Conservation (phyloP, 1,140 invertebrate genomes). For the Heterodera carotae region DNA sequence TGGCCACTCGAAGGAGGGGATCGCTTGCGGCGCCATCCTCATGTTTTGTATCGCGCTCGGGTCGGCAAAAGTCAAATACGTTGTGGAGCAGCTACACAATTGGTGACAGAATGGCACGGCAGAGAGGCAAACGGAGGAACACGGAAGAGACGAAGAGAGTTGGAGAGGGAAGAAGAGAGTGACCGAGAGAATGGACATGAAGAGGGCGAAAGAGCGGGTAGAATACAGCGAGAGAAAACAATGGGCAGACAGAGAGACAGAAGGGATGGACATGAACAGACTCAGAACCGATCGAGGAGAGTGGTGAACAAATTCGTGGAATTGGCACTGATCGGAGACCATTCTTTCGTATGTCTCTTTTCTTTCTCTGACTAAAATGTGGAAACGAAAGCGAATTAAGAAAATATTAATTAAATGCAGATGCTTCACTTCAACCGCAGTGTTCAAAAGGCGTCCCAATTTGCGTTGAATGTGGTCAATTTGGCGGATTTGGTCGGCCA, state of each 20-base stretch:
- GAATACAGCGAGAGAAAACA: no score
- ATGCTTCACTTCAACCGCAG: constrained; percentile 51
- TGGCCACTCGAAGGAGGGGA: constrained; percentile 65
- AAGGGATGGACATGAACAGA: constrained; percentile 12
- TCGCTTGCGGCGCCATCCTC: constrained; percentile 57
- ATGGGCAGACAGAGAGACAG: no score
- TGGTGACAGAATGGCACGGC: constrained; percentile 19
- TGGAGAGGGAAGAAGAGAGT: not conserved
- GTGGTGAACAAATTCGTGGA: constrained; percentile 63
- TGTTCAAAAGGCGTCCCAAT: constrained; percentile 53
- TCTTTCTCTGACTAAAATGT: no score
- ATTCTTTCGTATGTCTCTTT: constrained; percentile 57
- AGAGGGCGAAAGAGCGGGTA: no score
- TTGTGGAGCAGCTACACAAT: constrained; percentile 53
- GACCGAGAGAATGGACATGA: not conserved
- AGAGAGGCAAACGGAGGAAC: not conserved
- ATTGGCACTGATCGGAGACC: constrained; percentile 59
- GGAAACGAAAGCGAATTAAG: not conserved
- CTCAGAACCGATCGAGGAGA: constrained; percentile 45
- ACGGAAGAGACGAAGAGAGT: constrained; percentile 3
- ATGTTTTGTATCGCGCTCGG: constrained; percentile 55
- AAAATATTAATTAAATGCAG: constrained; percentile 34
- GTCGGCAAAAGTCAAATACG: constrained; percentile 52
- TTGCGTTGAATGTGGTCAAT: constrained; percentile 59
- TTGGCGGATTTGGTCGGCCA: constrained; percentile 60